phyloP scores from a whole-genome alignment of 2,113 vertebrate genomes.

The Marmota monax region DNA sequence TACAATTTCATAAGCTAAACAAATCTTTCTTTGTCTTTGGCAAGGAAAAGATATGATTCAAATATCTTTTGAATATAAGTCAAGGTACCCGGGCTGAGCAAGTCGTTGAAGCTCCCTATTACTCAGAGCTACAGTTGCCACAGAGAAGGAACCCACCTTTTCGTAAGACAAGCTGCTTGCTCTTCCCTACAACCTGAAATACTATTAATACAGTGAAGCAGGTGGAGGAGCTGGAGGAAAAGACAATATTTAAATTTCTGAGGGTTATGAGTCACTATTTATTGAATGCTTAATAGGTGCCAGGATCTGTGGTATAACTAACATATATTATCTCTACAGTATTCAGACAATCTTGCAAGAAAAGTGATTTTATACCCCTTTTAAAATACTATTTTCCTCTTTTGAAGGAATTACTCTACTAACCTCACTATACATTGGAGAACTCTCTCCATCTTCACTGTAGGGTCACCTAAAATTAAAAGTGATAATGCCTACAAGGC shows the following conservation, averaged over 20 bases:
- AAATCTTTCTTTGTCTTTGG: conserved; percentile 28
- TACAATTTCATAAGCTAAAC: not conserved
- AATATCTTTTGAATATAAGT: not conserved
- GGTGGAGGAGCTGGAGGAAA: not conserved
- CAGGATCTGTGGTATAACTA: not conserved
- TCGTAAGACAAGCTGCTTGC: not conserved
- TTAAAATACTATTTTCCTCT: not conserved
- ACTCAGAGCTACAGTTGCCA: not conserved
- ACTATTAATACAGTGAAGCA: not conserved
- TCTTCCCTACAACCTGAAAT: not conserved
- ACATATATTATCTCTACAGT: not conserved
- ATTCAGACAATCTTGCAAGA: not conserved
- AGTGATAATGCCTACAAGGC: not conserved
- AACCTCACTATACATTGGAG: not conserved
- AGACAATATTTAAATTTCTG: not conserved
- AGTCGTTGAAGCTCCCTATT: not conserved
- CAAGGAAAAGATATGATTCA: conserved; percentile 44
- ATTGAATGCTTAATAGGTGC: not conserved
- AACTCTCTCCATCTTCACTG: not conserved
- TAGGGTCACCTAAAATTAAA: not conserved
- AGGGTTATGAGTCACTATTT: not conserved
- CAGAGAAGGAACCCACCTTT: not conserved
- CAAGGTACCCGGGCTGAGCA: not conserved
- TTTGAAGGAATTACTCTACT: not conserved
- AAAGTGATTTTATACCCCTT: not conserved